Evolutionary conservation across 1,140 invertebrate genomes (phyloP), one percentile per base, ranked within the genome.

Genomic region (Bacillus rossius): DNA sequence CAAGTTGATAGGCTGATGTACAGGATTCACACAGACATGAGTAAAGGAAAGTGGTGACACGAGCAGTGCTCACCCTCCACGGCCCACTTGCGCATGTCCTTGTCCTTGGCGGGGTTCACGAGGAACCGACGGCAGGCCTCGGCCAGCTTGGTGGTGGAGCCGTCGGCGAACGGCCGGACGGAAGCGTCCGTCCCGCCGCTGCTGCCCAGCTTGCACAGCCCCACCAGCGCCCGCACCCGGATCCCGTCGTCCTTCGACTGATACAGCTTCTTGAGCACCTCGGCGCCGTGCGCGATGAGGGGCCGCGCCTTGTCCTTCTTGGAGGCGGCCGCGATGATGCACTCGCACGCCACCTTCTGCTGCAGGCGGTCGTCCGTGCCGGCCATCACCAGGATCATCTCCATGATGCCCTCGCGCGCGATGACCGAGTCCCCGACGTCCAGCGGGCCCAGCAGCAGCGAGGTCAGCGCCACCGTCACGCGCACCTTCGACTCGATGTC

Each of bases 331-430:
- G 94, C 93, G 62, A 98, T 91, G 5, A 99, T 85, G 62, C 96
- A 97, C 76, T 99, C 96, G 68, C 94, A 94, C 7, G 96, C 90
- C 34, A 98, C 90, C 75, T 87, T 90, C 77, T 96, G 94, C 70
- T 98, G 92, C 0, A 97, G 71, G 16, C 79, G 53, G 66, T 92
- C 85, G 53, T 91, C 85, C 38, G 89, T 91, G 48, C 87, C 87
- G 10, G 97, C 96, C 93, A 99, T 96, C 5, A 93, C 90, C 14
- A 99, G 75, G 72, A 99, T 96, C 87, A 99, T 97, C 72, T 98
- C 88, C 52, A 98, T 80, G 61, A 99, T 90, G 19, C 96, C 94
- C 64, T 96, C 91, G 72, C 89, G 89, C 10, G 88, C 90, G 25
- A 99, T 82, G 53, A 99, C 82, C 61, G 86, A 83, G 69, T 96